Conservation (phyloP, 2,113 vertebrate genomes). For the Nothocercus julius region DNA sequence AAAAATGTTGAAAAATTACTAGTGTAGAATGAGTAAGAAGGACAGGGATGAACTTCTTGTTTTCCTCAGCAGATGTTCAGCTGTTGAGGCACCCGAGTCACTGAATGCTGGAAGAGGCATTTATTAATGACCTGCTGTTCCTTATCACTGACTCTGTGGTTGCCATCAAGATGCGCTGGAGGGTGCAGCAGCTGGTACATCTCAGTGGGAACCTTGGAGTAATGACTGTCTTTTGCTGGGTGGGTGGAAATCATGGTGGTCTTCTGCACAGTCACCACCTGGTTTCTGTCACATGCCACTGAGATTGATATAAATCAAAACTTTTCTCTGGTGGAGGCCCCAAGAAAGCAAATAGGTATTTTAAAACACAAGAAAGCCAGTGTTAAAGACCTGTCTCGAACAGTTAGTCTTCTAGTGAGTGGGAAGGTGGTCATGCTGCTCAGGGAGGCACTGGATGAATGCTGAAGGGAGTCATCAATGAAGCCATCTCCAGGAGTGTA, state of each 20-base stretch:
- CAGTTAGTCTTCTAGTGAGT: neutral
- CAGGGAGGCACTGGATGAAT: neutral
- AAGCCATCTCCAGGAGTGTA: neutral
- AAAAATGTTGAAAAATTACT: neutral
- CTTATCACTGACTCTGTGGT: accelerated
- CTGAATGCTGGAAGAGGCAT: neutral
- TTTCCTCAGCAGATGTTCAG: constrained; percentile 43
- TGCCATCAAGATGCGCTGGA: constrained; percentile 37
- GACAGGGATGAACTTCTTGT: neutral
- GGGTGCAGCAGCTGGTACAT: neutral
- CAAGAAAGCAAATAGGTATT: neutral
- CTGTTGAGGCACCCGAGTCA: neutral
- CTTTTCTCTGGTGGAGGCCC: neutral
- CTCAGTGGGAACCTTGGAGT: accelerated
- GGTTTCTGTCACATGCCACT: neutral
- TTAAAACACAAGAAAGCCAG: neutral
- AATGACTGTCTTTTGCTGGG: constrained; percentile 3
- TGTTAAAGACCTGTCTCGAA: neutral
- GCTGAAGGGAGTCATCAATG: neutral
- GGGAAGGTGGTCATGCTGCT: accelerated
- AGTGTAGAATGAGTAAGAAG: neutral
- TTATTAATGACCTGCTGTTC: constrained; percentile 34
- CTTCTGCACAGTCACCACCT: constrained; percentile 45
- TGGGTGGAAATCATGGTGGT: neutral
- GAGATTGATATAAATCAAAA: constrained; percentile 38